Evolutionary conservation across 2,113 vertebrate genomes (phyloP), one percentile per base, ranked within the genome.

Genomic region (Mobula hypostoma): DNA sequence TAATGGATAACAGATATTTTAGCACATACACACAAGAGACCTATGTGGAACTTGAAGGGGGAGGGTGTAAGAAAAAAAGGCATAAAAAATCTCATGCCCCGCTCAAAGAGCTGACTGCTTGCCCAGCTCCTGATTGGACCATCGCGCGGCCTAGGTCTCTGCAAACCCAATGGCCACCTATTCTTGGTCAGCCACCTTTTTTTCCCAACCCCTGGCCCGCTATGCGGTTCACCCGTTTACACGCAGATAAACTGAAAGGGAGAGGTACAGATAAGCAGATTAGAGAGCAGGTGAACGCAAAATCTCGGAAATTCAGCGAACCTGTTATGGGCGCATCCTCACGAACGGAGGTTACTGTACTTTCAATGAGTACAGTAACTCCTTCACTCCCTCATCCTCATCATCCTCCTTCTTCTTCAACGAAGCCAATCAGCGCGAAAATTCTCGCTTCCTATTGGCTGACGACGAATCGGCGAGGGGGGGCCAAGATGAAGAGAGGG

Each of bases 371-470:
- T 79, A 68, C 94, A 80, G 94, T 94, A 82, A 82, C 77, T 79
- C 56, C 94, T 94, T 94, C 58, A 29, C 94, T 78, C 63, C 83
- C 87, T 92, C 61, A 77, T 94, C 68, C 19, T 94, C 90, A 83
- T 83, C 72, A 83, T 76, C 94, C 87, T 58, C 94, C 78, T 40
- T 78, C 70, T 27, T 94, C 94, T 74, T 72, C 91, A 72, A 93
- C 96, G 95, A 95, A 96, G 95, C 96, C 96, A 95, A 98, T 97
- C 98, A 98, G 98, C 98, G 98, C 98, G 98, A 99, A 99, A 99
- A 98, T 97, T 96, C 97, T 96, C 95, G 96, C 95, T 97, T 97
- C 97, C 97, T 97, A 98, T 98, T 98, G 98, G 98, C 95, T 96
- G 96, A 94, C 94, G 96, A 11, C 68, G 95, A 95, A 95, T 94